phyloP scores from a whole-genome alignment of 1,140 invertebrate species.

The Hylyphantes graminicola region DNA sequence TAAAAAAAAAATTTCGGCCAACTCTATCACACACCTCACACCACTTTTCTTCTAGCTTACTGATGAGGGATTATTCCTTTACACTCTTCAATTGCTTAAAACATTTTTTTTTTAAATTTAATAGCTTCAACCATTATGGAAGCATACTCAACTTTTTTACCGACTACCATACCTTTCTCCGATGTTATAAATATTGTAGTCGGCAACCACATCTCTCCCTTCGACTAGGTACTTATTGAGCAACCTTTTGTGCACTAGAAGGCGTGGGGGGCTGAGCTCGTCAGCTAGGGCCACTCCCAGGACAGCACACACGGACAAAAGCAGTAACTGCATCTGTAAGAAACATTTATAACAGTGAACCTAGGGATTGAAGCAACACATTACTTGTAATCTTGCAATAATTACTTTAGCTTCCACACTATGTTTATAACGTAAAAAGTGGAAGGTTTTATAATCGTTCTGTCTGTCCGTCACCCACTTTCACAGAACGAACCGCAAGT shows the following conservation, averaged over 20 bases:
- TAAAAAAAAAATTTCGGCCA: too few relatives aligned
- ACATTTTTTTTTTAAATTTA: background rate
- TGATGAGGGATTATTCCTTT: too few relatives aligned
- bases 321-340: conserved; percentile 32
- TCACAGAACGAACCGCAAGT: too few relatives aligned
- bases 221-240: conserved; percentile 99
- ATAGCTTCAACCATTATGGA: background rate
- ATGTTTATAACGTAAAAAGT: too few relatives aligned
- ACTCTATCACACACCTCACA: too few relatives aligned
- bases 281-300: conserved; percentile 7
- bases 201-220: conserved; percentile 94
- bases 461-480: too few relatives aligned
- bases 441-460: too few relatives aligned
- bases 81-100: background rate
- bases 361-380: too few relatives aligned
- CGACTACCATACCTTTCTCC: conserved; percentile 69
- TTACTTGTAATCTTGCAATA: too few relatives aligned
- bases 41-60: too few relatives aligned
- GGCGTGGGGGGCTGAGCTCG: conserved; percentile 66
- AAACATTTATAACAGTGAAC: background rate
- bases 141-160: background rate
- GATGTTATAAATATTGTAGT: conserved; percentile 76
- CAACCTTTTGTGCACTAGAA: conserved; percentile 74
- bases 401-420: too few relatives aligned
- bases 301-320: background rate